phyloP scores from a whole-genome alignment of 2,888 invertebrate species.

The Antheraea assamensis region DNA sequence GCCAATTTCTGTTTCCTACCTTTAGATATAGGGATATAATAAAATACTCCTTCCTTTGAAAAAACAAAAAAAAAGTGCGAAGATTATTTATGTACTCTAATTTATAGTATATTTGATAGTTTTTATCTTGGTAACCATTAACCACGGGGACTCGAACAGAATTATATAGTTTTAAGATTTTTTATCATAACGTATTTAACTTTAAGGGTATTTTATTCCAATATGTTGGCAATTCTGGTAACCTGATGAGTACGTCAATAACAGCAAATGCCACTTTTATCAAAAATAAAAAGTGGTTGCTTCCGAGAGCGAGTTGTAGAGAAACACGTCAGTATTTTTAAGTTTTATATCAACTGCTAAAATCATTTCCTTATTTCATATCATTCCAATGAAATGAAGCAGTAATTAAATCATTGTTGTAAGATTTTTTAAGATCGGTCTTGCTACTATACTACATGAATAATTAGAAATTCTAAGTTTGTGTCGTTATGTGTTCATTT shows the following conservation, averaged over 20 bases:
- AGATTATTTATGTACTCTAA: no score
- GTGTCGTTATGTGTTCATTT: constrained; percentile 35
- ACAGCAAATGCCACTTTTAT: neutral
- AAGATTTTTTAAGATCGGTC: constrained; percentile 35
- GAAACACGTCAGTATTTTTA: constrained; percentile 69
- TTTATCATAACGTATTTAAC: neutral
- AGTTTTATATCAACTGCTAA: constrained; percentile 29
- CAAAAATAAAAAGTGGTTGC: neutral
- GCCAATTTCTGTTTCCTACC: no score
- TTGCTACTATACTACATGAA: constrained; percentile 23
- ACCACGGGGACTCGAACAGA: no score
- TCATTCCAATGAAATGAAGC: neutral
- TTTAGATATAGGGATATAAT: no score
- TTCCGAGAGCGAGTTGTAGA: constrained; percentile 47
- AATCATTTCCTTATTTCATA: neutral
- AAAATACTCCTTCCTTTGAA: no score
- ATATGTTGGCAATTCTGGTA: neutral
- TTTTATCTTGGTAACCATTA: no score
- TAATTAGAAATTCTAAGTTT: constrained; percentile 9
- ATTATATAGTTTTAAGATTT: no score
- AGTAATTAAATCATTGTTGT: constrained; percentile 27
- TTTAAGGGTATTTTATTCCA: neutral
- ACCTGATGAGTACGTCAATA: neutral
- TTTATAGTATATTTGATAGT: no score
- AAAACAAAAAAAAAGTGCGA: no score